Evolutionary conservation across 2,113 vertebrate species (phyloP).

Genomic region (Catagonus wagneri): DNA sequence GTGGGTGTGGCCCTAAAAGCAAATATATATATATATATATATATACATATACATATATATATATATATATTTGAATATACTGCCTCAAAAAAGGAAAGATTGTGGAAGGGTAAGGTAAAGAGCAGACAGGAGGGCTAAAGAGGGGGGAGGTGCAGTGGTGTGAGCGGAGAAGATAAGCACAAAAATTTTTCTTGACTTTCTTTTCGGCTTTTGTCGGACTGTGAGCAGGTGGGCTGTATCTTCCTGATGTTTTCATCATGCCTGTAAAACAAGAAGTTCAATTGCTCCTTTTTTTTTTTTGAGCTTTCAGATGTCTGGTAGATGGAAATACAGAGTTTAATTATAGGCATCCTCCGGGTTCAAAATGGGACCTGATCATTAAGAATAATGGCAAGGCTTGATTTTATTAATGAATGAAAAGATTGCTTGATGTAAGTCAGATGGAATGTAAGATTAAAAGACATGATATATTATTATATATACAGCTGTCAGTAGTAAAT

Average conservation of each 20-base stretch:
- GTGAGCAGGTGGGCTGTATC: not conserved
- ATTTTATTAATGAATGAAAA: slow-evolving; percentile 83
- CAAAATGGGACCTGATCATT: slow-evolving; percentile 75
- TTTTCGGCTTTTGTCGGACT: not conserved
- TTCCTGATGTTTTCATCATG: not conserved
- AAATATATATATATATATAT: too few species aligned
- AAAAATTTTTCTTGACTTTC: not conserved
- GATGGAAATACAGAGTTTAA: slow-evolving; percentile 64
- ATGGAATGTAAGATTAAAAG: slow-evolving; percentile 78
- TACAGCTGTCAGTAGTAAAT: slow-evolving; percentile 82
- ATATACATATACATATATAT: too few species aligned
- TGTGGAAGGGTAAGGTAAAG: not conserved
- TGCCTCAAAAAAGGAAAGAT: not conserved
- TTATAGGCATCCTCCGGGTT: slow-evolving; percentile 67
- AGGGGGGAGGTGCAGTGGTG: not conserved
- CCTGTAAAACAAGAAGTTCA: slow-evolving; percentile 51
- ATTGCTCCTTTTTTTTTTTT: not conserved
- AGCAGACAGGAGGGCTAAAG: not conserved
- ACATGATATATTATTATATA: slow-evolving; percentile 70
- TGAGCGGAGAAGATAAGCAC: not conserved
- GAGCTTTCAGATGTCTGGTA: slow-evolving; percentile 54
- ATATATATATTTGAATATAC: too few species aligned
- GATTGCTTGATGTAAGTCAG: slow-evolving; percentile 75
- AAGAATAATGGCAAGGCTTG: slow-evolving; percentile 78
- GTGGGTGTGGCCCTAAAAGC: too few species aligned